These are phyloP conservation scores for Morinoia aosen DNA, from an alignment of 2,888 invertebrate genomes.

Conservation along the genomic window DNA sequence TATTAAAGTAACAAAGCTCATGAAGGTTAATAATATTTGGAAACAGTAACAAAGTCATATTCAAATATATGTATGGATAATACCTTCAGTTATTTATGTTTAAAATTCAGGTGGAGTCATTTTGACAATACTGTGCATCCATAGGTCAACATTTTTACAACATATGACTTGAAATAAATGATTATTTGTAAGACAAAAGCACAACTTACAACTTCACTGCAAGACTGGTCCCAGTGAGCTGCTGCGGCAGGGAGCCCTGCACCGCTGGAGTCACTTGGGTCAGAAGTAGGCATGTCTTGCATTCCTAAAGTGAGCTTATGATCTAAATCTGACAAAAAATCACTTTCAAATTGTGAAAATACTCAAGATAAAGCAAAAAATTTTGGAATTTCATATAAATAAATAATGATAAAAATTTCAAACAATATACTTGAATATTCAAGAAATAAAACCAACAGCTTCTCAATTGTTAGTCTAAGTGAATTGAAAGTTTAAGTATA, in stretches of 20 bases:
- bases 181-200: no score
- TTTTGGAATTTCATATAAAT: no score
- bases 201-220: not conserved
- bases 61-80: not conserved
- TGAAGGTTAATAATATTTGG: no score
- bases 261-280: not conserved
- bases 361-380: not conserved
- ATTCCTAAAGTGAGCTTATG: not conserved
- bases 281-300: not conserved
- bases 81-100: not conserved
- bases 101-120: no score
- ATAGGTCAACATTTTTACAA: not conserved
- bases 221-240: not conserved
- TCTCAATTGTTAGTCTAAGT: no score
- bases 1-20: no score
- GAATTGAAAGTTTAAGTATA: no score
- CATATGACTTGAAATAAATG: no score
- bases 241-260: not conserved
- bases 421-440: no score
- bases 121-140: not conserved
- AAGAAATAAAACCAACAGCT: no score
- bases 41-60: no score
- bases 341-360: not conserved
- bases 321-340: not conserved
- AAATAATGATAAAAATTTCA: not conserved